These are phyloP conservation scores for Tenualosa thibaudeaui DNA, from an alignment of 2,797 vertebrate genomes.

Conservation along the genomic window DNA sequence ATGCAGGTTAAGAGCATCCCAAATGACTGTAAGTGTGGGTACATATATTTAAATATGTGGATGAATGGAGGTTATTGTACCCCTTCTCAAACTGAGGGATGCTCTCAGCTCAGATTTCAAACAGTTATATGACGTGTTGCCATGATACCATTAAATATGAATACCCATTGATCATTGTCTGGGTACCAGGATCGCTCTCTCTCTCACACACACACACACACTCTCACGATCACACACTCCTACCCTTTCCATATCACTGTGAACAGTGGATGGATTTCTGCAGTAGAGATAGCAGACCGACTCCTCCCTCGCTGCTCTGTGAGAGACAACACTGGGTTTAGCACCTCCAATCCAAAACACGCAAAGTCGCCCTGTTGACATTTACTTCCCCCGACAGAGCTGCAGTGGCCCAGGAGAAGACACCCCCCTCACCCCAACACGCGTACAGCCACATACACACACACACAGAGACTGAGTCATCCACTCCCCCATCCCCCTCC, in stretches of 20 bases:
- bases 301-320: constrained; percentile 46
- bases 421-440: not conserved
- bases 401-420: constrained; percentile 43
- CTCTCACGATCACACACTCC: not conserved
- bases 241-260: constrained; percentile 8
- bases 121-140: constrained; percentile 7
- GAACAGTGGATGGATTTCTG: constrained; percentile 52
- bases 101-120: constrained; percentile 17
- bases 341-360: constrained; percentile 56
- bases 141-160: constrained; percentile 22
- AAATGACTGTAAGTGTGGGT: not conserved
- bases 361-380: constrained; percentile 57
- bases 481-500: not conserved
- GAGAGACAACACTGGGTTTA: constrained; percentile 47
- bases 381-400: constrained; percentile 58
- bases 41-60: not conserved
- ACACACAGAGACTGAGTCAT: too few species aligned
- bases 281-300: constrained; percentile 52
- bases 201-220: constrained; percentile 6
- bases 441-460: not conserved
- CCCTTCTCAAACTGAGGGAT: not conserved
- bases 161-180: constrained; percentile 20
- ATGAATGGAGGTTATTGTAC: not conserved
- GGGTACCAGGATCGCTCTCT: not conserved
- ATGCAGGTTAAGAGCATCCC: not conserved